A percentile compares a stretch with the other conserved stretches of the same genome.
These are phyloP conservation scores for Poeciliopsis turneri DNA, from an alignment of 2,797 vertebrate species.

Conservation along the genomic window DNA sequence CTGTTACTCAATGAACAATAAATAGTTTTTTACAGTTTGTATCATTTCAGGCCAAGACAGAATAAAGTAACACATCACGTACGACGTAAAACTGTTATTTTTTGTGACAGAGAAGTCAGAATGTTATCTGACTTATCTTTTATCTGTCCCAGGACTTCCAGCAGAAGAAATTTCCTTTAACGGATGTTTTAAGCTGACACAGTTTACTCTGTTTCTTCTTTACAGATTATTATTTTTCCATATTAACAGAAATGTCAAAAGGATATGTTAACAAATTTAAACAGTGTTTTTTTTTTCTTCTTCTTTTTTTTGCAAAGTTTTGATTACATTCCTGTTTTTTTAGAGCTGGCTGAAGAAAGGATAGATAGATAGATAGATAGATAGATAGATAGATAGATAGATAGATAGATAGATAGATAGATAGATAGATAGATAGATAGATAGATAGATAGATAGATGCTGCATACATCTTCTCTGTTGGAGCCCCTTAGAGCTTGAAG, in stretches of 20 bases:
- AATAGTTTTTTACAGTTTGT: background rate
- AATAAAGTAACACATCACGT: background rate
- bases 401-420: background rate
- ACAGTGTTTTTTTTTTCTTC: constrained; percentile 5
- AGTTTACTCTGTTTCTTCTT: constrained; percentile 2
- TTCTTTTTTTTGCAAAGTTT: background rate
- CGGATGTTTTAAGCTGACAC: constrained; percentile 19
- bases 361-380: background rate
- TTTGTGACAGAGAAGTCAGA: background rate
- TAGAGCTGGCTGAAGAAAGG: constrained; percentile 2
- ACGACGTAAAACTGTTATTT: background rate
- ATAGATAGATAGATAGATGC: background rate
- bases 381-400: background rate
- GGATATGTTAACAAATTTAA: constrained; percentile 20
- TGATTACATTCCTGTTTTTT: background rate
- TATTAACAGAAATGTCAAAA: constrained; percentile 21
- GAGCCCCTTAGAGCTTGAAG: background rate
- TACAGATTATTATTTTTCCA: background rate
- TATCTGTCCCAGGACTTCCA: too few species aligned
- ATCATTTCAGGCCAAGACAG: background rate
- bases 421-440: background rate
- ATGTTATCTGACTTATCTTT: background rate
- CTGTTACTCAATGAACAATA: constrained; percentile 12
- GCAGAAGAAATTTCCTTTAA: background rate
- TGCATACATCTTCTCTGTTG: background rate